Percentiles rank a stretch among this genome's conserved stretches.
phyloP scores from a whole-genome alignment of 2,113 vertebrate genomes.

The Cephalopholis sonnerati region DNA sequence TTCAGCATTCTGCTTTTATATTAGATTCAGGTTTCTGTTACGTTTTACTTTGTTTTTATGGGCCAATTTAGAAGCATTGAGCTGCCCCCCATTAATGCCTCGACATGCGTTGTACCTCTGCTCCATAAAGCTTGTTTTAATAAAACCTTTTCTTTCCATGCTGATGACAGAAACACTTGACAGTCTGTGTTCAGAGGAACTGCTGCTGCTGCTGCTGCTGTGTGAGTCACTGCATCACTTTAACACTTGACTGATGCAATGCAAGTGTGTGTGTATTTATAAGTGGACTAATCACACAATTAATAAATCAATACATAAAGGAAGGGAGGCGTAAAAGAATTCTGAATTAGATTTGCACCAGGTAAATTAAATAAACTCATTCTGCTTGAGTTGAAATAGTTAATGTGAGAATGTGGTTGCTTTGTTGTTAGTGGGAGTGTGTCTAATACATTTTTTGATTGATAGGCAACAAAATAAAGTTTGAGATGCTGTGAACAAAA shows the following conservation, averaged over 20 bases:
- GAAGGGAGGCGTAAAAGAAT: not conserved
- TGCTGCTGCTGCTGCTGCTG: conserved; percentile 6
- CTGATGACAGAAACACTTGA: conserved; percentile 20
- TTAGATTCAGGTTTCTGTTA: conserved; percentile 68
- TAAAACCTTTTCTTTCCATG: conserved; percentile 38
- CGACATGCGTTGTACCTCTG: conserved; percentile 40
- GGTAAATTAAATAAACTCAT: too few relatives aligned
- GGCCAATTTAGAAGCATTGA: conserved; percentile 68
- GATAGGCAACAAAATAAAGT: too few relatives aligned
- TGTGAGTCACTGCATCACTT: not conserved
- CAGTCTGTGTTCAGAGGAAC: not conserved
- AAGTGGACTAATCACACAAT: not conserved
- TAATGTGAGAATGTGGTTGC: not conserved
- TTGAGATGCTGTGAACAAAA: too few relatives aligned
- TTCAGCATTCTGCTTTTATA: conserved; percentile 63
- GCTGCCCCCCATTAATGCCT: conserved; percentile 49
- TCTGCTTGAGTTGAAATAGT: not conserved
- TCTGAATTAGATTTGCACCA: not conserved
- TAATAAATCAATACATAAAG: not conserved
- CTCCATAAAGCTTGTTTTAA: conserved; percentile 57
- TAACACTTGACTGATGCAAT: not conserved
- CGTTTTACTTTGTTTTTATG: conserved; percentile 72
- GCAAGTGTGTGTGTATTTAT: not conserved
- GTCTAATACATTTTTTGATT: too few relatives aligned
- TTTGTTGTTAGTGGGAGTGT: too few relatives aligned